These are phyloP conservation scores for Acanthurus tractus DNA, from an alignment of 2,797 vertebrate genomes.

Conservation along the genomic window DNA sequence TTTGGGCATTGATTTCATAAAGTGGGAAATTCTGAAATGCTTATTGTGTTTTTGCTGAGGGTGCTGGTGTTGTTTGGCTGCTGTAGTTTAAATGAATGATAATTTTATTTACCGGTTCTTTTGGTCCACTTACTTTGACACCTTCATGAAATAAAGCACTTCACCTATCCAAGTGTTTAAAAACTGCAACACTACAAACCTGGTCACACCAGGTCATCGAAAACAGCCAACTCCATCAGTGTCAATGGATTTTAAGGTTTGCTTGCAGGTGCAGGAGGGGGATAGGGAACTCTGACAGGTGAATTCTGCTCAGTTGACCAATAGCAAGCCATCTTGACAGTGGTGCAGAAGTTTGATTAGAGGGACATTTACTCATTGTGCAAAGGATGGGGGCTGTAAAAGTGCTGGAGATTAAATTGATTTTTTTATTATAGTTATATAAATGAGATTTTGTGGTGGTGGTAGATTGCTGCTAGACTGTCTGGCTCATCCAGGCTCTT, in stretches of 20 bases:
- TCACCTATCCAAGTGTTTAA: not conserved
- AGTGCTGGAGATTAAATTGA: too few species aligned
- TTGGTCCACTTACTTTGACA: conserved; percentile 17
- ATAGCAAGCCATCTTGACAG: not conserved
- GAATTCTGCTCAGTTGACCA: not conserved
- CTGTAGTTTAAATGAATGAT: conserved; percentile 9
- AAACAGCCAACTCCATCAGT: not conserved
- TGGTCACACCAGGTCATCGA: too few species aligned
- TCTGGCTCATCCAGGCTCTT: too few species aligned
- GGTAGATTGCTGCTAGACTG: too few species aligned
- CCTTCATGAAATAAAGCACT: conserved; percentile 7
- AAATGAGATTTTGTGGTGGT: too few species aligned
- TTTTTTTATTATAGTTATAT: too few species aligned
- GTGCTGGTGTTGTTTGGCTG: conserved; percentile 8
- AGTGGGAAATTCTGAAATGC: not conserved
- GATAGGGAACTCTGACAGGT: not conserved
- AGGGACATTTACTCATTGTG: too few species aligned
- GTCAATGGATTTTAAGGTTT: not conserved
- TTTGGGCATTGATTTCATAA: conserved; percentile 40
- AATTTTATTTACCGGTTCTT: conserved; percentile 22
- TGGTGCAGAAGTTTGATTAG: not conserved
- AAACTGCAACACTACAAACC: not conserved
- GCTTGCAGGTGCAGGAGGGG: not conserved
- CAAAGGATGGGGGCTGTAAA: too few species aligned
- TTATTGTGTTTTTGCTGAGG: conserved; percentile 1